Conservation (phyloP, 2,888 invertebrate species). For the Plagodis dolabraria region DNA sequence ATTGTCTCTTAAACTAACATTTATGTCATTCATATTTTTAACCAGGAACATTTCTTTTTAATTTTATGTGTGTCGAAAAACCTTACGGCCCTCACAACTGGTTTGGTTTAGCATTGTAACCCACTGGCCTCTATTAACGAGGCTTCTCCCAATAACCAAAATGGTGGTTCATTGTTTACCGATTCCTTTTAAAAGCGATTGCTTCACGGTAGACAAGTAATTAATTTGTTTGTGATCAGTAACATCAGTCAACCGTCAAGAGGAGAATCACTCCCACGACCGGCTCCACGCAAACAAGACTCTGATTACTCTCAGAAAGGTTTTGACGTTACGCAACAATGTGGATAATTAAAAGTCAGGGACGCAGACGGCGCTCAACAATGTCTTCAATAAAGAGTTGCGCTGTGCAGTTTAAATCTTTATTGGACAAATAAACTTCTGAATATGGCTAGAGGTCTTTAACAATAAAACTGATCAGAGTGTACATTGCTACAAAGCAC, state of each 20-base stretch:
- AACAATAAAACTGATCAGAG: slow-evolving; percentile 40
- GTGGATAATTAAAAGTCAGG: slow-evolving; percentile 60
- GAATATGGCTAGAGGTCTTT: slow-evolving; percentile 50
- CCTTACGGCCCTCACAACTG: slow-evolving; percentile 38
- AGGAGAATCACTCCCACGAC: slow-evolving; percentile 68
- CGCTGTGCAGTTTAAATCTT: slow-evolving; percentile 33
- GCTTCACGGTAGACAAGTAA: slow-evolving; percentile 57
- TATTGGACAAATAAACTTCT: slow-evolving; percentile 42
- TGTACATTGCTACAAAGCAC: slow-evolving; percentile 24
- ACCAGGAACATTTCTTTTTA: slow-evolving; percentile 40
- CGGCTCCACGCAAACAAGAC: slow-evolving; percentile 53
- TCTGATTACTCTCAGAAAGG: slow-evolving; percentile 56
- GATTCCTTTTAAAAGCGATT: slow-evolving; percentile 47
- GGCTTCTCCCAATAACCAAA: slow-evolving; percentile 53
- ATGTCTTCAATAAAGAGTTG: slow-evolving; percentile 45
- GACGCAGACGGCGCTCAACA: slow-evolving; percentile 43
- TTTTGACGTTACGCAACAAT: slow-evolving; percentile 53
- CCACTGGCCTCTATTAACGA: slow-evolving; percentile 38
- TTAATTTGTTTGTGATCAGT: slow-evolving; percentile 74
- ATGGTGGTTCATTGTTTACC: slow-evolving; percentile 51
- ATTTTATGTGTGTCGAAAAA: slow-evolving; percentile 41
- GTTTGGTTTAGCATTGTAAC: slow-evolving; percentile 38
- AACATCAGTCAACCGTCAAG: slow-evolving; percentile 79
- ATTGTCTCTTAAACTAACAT: slow-evolving; percentile 40
- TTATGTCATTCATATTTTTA: slow-evolving; percentile 46